A percentile compares a stretch with the other conserved stretches of the same genome.
Evolutionary conservation across 2,888 invertebrate species (phyloP).

Genomic region (Seladonia tumulorum): DNA sequence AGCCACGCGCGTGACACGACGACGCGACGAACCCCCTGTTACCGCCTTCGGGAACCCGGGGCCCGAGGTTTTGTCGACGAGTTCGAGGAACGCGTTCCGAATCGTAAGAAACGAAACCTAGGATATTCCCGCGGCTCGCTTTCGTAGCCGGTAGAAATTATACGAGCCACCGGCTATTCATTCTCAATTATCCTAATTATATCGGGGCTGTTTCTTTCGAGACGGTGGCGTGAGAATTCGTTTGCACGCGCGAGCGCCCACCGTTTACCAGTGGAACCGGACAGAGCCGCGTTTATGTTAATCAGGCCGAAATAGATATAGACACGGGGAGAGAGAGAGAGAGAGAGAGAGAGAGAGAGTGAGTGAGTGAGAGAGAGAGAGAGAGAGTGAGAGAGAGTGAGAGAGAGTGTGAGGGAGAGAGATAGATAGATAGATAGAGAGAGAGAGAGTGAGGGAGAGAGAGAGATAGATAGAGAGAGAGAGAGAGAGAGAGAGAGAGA

Average conservation of each 20-base stretch:
- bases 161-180: conserved; percentile 10
- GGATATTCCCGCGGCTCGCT: neutral
- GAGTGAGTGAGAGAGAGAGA: too few species aligned
- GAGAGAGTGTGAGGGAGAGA: too few species aligned
- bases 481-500: too few species aligned
- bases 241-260: neutral
- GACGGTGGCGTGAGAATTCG: conserved; percentile 13
- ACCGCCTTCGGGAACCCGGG: neutral
- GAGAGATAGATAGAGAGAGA: too few species aligned
- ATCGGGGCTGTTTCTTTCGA: conserved; percentile 9
- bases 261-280: neutral
- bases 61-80: neutral
- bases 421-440: too few species aligned
- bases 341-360: too few species aligned
- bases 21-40: neutral
- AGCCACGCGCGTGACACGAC: neutral
- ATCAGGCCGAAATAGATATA: neutral
- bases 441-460: too few species aligned
- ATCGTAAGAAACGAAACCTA: conserved; percentile 20
- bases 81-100: neutral
- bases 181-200: conserved; percentile 48
- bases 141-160: conserved; percentile 9
- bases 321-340: neutral
- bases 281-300: conserved; percentile 30
- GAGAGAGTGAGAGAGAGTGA: too few species aligned